Conservation (phyloP, 2,888 invertebrate species). For the Watsonalla cultraria region DNA sequence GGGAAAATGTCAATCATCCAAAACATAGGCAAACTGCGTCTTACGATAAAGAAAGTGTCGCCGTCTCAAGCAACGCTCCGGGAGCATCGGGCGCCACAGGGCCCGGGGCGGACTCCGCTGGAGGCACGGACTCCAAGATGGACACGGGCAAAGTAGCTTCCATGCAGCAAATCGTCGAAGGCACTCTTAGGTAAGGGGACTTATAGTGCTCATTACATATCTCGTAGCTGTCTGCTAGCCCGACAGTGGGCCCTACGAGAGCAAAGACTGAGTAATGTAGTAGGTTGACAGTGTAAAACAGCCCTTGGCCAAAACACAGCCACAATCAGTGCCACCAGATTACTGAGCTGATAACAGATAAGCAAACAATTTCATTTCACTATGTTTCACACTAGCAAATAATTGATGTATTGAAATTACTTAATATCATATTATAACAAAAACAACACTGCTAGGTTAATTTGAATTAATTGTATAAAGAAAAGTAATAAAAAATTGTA, state of each 20-base stretch:
- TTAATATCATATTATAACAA: too few species aligned
- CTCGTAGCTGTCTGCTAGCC: not conserved
- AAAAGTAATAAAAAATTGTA: too few species aligned
- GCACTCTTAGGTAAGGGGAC: slow-evolving; percentile 78
- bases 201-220: slow-evolving; percentile 8
- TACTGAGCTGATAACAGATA: not conserved
- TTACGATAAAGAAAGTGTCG: slow-evolving; percentile 74
- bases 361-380: not conserved
- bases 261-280: not conserved
- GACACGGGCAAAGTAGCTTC: slow-evolving; percentile 70
- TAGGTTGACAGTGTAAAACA: not conserved
- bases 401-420: not conserved
- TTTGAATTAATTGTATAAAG: too few species aligned
- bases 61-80: slow-evolving; percentile 55
- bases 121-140: slow-evolving; percentile 61
- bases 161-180: slow-evolving; percentile 82
- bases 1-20: slow-evolving; percentile 79
- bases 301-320: not conserved
- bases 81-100: slow-evolving; percentile 58
- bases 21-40: slow-evolving; percentile 79
- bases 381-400: not conserved
- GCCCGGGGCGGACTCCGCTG: slow-evolving; percentile 43
- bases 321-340: not conserved
- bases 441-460: too few species aligned
- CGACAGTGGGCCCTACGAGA: not conserved